phyloP scores from a whole-genome alignment of 1,140 invertebrate species.

The Oncopeltus fasciatus region DNA sequence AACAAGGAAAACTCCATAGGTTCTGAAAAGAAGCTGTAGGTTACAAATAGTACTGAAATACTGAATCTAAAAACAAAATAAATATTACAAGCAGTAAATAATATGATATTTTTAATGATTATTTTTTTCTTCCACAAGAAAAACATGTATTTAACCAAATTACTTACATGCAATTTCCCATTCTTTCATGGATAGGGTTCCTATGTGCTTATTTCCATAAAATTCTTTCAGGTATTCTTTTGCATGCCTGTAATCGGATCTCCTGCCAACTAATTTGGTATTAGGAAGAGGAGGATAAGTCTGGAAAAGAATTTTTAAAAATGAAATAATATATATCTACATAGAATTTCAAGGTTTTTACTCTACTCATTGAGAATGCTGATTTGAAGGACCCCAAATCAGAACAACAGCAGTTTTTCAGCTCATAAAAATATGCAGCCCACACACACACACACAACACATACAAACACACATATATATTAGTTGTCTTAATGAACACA shows the following conservation, averaged over 20 bases:
- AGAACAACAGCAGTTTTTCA: too few relatives aligned
- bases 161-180: constrained; percentile 84
- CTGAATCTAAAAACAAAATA: neutral
- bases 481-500: too few relatives aligned
- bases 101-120: too few relatives aligned
- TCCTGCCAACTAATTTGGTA: constrained; percentile 38
- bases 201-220: constrained; percentile 37
- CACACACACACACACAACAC: too few relatives aligned
- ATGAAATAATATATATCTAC: constrained; percentile 12
- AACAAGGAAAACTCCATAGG: neutral
- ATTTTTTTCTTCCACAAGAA: neutral
- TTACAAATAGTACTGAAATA: neutral
- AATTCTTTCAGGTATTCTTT: constrained; percentile 39
- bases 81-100: neutral
- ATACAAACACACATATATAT: too few relatives aligned
- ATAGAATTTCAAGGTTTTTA: neutral
- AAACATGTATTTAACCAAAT: neutral
- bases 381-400: too few relatives aligned
- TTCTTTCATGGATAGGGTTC: constrained; percentile 75
- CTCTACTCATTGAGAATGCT: neutral
- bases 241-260: constrained; percentile 60
- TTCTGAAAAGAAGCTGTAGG: neutral
- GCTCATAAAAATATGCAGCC: too few relatives aligned
- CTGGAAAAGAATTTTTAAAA: constrained; percentile 42
- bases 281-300: constrained; percentile 43